Evolutionary conservation across 2,888 invertebrate genomes (phyloP).

Genomic region (Melangyna quadrimaculata): DNA sequence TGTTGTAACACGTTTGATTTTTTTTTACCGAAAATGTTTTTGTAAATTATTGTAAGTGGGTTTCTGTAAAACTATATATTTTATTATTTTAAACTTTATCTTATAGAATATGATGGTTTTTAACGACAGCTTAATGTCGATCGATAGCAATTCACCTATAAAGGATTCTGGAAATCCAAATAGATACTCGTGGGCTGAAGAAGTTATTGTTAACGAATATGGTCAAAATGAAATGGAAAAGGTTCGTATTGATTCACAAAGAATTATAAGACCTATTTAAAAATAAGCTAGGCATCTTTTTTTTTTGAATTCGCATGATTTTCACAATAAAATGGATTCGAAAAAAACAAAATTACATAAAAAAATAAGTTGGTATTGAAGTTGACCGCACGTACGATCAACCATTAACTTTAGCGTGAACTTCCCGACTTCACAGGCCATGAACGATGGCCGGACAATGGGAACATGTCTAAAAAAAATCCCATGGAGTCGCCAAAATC

Average conservation of each 20-base stretch:
- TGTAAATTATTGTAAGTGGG: neutral
- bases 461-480: too few relatives aligned
- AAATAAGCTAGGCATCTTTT: too few relatives aligned
- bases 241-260: constrained; percentile 6
- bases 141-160: constrained; percentile 48
- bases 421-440: too few relatives aligned
- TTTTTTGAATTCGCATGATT: too few relatives aligned
- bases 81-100: neutral
- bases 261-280: too few relatives aligned
- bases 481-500: too few relatives aligned
- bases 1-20: neutral
- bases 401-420: too few relatives aligned
- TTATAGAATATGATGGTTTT: constrained; percentile 49
- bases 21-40: neutral
- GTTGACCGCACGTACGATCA: too few relatives aligned
- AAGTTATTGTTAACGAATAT: constrained; percentile 75
- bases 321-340: too few relatives aligned
- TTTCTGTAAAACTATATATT: neutral
- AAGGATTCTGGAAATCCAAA: constrained; percentile 55
- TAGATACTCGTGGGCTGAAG: constrained; percentile 76
- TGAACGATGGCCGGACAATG: too few relatives aligned
- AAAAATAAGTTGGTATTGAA: too few relatives aligned
- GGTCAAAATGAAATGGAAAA: constrained; percentile 38
- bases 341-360: too few relatives aligned
- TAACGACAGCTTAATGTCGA: constrained; percentile 54